phyloP scores from a whole-genome alignment of 2,113 vertebrate species.

The Cyrtonyx montezumae region DNA sequence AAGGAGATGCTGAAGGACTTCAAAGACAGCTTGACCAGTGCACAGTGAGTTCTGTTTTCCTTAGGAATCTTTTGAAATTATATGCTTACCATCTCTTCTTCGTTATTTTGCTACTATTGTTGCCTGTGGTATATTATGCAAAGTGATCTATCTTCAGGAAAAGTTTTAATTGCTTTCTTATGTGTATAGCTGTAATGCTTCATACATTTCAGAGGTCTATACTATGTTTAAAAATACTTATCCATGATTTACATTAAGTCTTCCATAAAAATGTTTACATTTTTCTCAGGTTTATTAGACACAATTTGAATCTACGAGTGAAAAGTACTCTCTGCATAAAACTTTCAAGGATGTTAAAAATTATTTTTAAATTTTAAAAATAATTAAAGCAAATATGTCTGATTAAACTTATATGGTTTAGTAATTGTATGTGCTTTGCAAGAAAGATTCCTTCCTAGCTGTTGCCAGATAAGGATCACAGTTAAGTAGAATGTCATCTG shows the following conservation, averaged over 20 bases:
- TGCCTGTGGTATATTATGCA: neutral
- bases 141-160: neutral
- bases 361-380: too few species aligned
- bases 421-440: neutral
- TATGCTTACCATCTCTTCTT: neutral
- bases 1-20: slow-evolving; percentile 76
- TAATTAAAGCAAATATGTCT: neutral
- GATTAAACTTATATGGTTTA: neutral
- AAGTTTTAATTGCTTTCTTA: neutral
- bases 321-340: neutral
- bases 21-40: slow-evolving; percentile 89
- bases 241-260: neutral
- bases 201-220: neutral
- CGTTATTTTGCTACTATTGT: neutral
- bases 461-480: neutral
- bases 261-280: neutral
- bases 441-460: neutral
- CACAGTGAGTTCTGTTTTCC: slow-evolving; percentile 79
- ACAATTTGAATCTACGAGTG: neutral
- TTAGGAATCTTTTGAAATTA: neutral
- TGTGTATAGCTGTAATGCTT: neutral
- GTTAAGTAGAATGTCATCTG: neutral
- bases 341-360: neutral
- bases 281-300: neutral
- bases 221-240: neutral